phyloP scores from a whole-genome alignment of 2,113 vertebrate genomes.

The Ancistrus triradiatus region DNA sequence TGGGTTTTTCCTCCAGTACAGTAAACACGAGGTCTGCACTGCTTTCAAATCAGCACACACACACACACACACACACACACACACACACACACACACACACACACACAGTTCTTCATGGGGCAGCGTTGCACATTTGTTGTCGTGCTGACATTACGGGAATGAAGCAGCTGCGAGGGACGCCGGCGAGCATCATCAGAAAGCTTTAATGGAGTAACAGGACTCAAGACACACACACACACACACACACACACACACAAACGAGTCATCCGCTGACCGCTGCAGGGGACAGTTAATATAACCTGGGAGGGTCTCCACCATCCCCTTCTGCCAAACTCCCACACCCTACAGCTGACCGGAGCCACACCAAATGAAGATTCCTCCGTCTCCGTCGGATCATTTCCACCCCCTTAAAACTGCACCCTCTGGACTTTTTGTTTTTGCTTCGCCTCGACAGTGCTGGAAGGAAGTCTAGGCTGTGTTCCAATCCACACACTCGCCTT shows the following conservation, averaged over 20 bases:
- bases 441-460: no score
- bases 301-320: conserved; percentile 20
- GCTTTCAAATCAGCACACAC: no score
- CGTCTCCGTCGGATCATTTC: conserved; percentile 5
- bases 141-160: conserved; percentile 26
- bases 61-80: no score
- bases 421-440: not conserved
- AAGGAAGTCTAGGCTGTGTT: conserved; percentile 15
- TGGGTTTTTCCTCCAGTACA: no score
- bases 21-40: no score
- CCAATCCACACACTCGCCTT: not conserved
- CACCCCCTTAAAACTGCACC: conserved; percentile 3
- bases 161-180: conserved; percentile 23
- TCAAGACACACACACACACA: not conserved
- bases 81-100: no score
- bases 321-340: conserved; percentile 18
- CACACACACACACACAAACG: not conserved
- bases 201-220: conserved; percentile 17
- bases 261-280: conserved; percentile 17
- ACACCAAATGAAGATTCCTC: conserved; percentile 26
- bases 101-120: no score
- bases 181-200: conserved; percentile 12
- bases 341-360: conserved; percentile 28
- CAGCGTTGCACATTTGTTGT: conserved; percentile 5
- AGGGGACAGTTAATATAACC: conserved; percentile 14